Percentiles rank a stretch among this genome's conserved stretches.
Conservation (phyloP, 2,888 invertebrate species). For the Carpatolechia fugitivella region DNA sequence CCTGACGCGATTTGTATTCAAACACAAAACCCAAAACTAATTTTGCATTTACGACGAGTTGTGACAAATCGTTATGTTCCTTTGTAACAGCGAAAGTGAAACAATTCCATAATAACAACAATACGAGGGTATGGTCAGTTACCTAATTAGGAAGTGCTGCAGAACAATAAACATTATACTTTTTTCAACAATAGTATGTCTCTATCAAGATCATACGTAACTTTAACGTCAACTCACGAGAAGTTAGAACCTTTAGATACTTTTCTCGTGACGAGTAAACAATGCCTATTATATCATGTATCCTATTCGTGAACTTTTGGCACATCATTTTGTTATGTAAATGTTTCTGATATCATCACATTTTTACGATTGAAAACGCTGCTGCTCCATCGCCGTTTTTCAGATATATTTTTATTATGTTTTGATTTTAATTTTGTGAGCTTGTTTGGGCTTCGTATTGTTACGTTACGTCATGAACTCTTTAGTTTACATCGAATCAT, state of each 20-base stretch:
- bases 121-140: slow-evolving; percentile 35
- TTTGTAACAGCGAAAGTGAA: slow-evolving; percentile 49
- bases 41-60: slow-evolving; percentile 45
- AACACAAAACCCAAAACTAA: slow-evolving; percentile 48
- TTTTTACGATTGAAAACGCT: too few species aligned
- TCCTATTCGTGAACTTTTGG: neutral
- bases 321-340: neutral
- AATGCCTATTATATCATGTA: slow-evolving; percentile 23
- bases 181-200: slow-evolving; percentile 15
- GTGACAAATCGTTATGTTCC: slow-evolving; percentile 48
- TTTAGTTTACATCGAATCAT: too few species aligned
- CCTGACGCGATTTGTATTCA: slow-evolving; percentile 65
- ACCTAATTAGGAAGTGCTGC: slow-evolving; percentile 39
- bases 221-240: slow-evolving; percentile 4
- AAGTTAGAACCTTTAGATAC: slow-evolving; percentile 21
- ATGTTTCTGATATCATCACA: neutral
- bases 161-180: slow-evolving; percentile 18
- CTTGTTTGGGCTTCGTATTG: too few species aligned
- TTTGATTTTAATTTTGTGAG: too few species aligned
- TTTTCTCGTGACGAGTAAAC: slow-evolving; percentile 29
- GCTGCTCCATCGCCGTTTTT: too few species aligned
- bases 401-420: too few species aligned
- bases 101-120: slow-evolving; percentile 38
- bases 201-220: slow-evolving; percentile 16
- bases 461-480: too few species aligned